Conservation (phyloP, 23 tunicate genomes). For the Phallusia fumigata region DNA sequence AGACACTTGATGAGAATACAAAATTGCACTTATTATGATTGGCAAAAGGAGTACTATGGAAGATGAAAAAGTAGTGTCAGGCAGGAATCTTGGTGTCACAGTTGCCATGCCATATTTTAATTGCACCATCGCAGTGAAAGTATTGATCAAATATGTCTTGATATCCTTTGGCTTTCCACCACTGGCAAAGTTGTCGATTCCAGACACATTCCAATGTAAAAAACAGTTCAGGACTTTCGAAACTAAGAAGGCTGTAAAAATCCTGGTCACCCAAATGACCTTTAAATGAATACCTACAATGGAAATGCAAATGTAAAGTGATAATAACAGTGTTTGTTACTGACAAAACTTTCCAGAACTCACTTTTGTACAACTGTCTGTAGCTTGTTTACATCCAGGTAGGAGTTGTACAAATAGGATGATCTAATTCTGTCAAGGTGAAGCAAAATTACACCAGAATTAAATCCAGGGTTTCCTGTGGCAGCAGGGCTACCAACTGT, state of each 20-base stretch:
- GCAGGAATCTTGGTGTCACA: slow-evolving; percentile 75
- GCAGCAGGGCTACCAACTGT: slow-evolving; percentile 76
- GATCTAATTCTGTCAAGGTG: slow-evolving; percentile 62
- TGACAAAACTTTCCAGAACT: neutral
- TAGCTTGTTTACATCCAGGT: slow-evolving; percentile 39
- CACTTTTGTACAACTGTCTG: slow-evolving; percentile 57
- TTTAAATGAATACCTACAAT: slow-evolving; percentile 62
- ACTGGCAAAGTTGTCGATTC: slow-evolving; percentile 82
- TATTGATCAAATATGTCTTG: slow-evolving; percentile 65
- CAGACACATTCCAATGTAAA: slow-evolving; percentile 59
- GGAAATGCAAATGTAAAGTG: neutral
- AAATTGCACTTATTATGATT: no score
- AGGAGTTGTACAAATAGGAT: slow-evolving; percentile 59
- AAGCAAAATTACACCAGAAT: slow-evolving; percentile 85
- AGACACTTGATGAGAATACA: no score
- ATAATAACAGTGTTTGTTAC: neutral
- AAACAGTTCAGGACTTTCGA: slow-evolving; percentile 67
- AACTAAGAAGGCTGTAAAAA: slow-evolving; percentile 71
- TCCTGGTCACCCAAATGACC: slow-evolving; percentile 97
- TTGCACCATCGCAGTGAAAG: slow-evolving; percentile 50
- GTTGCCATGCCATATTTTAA: slow-evolving; percentile 94
- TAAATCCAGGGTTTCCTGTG: slow-evolving; percentile 75
- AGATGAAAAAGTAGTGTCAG: neutral
- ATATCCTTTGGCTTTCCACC: slow-evolving; percentile 90
- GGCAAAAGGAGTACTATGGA: no score